Conservation (phyloP, 92 coral and sea anemone genomes). For the Pocillopora meandrina region DNA sequence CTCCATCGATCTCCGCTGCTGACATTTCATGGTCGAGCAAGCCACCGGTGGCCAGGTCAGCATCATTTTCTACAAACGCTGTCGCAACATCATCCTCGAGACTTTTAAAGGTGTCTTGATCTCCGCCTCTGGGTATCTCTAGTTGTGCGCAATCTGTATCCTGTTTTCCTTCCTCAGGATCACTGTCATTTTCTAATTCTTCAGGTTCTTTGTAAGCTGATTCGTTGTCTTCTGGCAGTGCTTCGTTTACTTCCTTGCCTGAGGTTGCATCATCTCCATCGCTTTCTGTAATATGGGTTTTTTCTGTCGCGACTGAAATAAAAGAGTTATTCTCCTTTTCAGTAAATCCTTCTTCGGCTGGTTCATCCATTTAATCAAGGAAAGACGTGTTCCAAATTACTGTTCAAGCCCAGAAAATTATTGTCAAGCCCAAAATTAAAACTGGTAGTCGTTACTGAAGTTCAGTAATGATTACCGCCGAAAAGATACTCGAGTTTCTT, state of each 20-base stretch:
- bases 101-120: constrained; percentile 19
- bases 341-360: neutral
- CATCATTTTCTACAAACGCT: constrained; percentile 8
- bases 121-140: constrained; percentile 1
- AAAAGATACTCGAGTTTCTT: neutral
- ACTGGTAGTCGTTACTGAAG: too few relatives aligned
- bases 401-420: too few relatives aligned
- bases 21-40: neutral
- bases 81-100: neutral
- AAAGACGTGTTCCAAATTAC: neutral
- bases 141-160: neutral
- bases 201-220: neutral
- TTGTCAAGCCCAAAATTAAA: too few relatives aligned
- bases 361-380: constrained; percentile 3
- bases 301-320: neutral
- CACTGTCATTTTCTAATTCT: neutral
- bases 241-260: neutral
- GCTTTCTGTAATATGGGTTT: neutral
- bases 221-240: neutral
- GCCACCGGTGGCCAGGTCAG: neutral
- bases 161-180: constrained; percentile 14
- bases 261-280: neutral
- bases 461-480: too few relatives aligned
- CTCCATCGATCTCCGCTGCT: neutral
- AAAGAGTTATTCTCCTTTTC: neutral